Base-by-base conservation (phyloP, 2,797 vertebrate species). In the Rhabdophis nuchalis region DNA sequence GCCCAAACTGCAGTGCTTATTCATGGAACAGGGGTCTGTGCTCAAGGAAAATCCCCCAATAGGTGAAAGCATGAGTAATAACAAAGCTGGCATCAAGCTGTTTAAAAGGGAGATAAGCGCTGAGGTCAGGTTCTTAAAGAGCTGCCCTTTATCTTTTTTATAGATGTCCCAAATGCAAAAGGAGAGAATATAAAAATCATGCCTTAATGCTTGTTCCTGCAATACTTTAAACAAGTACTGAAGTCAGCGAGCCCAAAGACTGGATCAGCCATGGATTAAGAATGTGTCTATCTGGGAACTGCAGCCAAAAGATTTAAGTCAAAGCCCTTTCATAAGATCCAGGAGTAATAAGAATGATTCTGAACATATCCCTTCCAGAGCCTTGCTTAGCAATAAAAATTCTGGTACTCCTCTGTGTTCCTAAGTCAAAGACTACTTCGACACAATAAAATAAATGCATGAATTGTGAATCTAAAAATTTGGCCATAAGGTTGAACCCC, bases 31-130 rank as follows among this genome's bases (percentile, higher is more conserved):
- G n/a, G 27, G 85, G 89, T 90, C 56, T 88, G 50, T 20, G 41
- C 53, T 20, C 25, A 23, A 61, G 56, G 68, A 90, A 90, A 85
- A 88, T 61, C 41, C 50, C 85, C 82, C 92, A 85, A 88, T 90
- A 88, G 86, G 9, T 90, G 86, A 93, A 90, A 93, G 89, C 50
- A 85, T 91, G 92, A 93, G 89, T 93, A 91, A 93, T 93, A 93
- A 87, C 27, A 8, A 64, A 90, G 72, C 32, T 91, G 92, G 89
- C 57, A 88, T 93, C 82, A 85, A 92, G 64, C 86, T 90, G 32
- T 93, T 93, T 72, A 88, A 93, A 88, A 13, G 54, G 12, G 68
- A 93, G 89, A 93, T 91, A 93, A 93, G 89, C 56, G 86, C 86
- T 90, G 56, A 93, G 36, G 12, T 89, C 16, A 14, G 68, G 57